Conservation (phyloP, 2,797 vertebrate species). For the Pitangus sulphuratus region DNA sequence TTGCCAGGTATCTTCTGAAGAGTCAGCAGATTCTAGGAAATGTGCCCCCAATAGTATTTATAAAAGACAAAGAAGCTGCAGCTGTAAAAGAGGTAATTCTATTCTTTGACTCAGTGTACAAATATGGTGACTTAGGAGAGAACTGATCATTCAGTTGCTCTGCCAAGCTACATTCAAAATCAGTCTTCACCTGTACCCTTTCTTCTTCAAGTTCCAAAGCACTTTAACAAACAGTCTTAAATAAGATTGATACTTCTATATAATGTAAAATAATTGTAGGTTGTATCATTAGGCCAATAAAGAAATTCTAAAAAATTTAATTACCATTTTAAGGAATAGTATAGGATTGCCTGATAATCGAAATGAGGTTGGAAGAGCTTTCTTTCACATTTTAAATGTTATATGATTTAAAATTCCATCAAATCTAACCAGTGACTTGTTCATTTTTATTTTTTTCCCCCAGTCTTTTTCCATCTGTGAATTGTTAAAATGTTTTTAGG, state of each 20-base stretch:
- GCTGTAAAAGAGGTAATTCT: constrained; percentile 73
- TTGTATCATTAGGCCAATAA: neutral
- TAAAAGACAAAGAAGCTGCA: constrained; percentile 75
- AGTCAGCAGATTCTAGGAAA: constrained; percentile 75
- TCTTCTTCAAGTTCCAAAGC: neutral
- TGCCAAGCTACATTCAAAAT: neutral
- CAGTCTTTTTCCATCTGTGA: neutral
- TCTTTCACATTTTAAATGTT: neutral
- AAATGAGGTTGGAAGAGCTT: neutral
- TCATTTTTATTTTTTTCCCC: neutral
- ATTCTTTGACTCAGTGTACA: neutral
- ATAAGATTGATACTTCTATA: neutral
- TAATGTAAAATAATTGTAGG: neutral
- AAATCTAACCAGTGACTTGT: neutral
- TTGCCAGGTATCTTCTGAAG: constrained; percentile 75
- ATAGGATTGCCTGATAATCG: neutral
- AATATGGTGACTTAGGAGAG: neutral
- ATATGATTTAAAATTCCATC: neutral
- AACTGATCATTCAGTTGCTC: neutral
- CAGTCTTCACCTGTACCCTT: neutral
- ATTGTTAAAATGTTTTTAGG: neutral
- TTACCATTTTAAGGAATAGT: neutral
- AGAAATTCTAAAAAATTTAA: neutral
- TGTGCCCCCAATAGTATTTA: constrained; percentile 75
- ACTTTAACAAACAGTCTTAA: neutral